Evolutionary conservation across 2,797 vertebrate genomes (phyloP).

Genomic region (Ctenopoma multispine): DNA sequence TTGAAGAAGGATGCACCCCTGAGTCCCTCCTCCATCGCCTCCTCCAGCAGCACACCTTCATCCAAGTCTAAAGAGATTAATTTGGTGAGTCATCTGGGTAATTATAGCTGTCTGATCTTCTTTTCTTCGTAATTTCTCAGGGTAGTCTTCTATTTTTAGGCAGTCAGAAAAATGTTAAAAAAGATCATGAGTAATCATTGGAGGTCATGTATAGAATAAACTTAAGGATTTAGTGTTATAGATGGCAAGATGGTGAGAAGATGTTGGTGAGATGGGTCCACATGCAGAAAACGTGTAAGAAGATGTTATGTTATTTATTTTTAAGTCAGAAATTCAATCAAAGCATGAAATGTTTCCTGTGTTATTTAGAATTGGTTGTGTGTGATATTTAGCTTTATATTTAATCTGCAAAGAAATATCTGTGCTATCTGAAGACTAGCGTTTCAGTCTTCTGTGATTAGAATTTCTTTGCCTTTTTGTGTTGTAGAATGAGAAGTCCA

Average conservation of each 20-base stretch:
- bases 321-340: background rate
- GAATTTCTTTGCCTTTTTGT: constrained; percentile 18
- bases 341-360: background rate
- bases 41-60: constrained; percentile 96
- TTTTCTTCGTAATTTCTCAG: constrained; percentile 29
- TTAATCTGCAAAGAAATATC: background rate
- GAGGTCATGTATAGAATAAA: background rate
- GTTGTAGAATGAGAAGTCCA: constrained; percentile 93
- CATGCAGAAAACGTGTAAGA: too few species aligned
- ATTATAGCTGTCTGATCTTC: constrained; percentile 42
- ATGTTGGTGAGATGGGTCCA: too few species aligned
- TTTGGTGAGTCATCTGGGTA: constrained; percentile 72
- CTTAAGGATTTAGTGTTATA: background rate
- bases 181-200: background rate
- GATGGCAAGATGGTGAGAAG: background rate
- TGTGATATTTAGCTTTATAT: background rate
- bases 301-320: background rate
- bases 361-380: background rate
- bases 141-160: constrained; percentile 44
- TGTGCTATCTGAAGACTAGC: background rate
- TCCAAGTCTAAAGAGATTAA: constrained; percentile 96
- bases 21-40: constrained; percentile 94
- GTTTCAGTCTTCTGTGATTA: background rate
- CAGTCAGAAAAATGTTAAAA: constrained; percentile 22
- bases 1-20: constrained; percentile 92